A percentile compares a stretch with the other conserved stretches of the same genome.
These are phyloP conservation scores for Synanceia verrucosa DNA, from an alignment of 2,797 vertebrate genomes.

Conservation along the genomic window DNA sequence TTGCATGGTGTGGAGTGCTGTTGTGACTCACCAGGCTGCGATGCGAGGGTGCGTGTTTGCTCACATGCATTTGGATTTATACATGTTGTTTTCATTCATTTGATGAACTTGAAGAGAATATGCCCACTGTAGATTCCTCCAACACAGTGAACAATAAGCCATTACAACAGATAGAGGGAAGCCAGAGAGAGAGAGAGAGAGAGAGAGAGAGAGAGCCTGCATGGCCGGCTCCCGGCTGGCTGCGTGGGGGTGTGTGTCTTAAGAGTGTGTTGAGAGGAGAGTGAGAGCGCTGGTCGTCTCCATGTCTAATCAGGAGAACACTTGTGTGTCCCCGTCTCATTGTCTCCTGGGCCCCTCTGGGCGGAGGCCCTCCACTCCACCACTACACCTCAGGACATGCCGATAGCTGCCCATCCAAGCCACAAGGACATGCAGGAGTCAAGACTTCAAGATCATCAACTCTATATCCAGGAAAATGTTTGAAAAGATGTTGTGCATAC, in stretches of 20 bases:
- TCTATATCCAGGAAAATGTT: not conserved
- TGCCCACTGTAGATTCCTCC: slow-evolving; percentile 33
- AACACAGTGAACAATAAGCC: slow-evolving; percentile 25
- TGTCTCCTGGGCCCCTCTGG: slow-evolving; percentile 79
- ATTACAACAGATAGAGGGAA: slow-evolving; percentile 28
- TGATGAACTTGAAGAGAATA: slow-evolving; percentile 50
- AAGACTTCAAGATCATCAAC: not conserved
- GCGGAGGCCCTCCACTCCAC: slow-evolving; percentile 59
- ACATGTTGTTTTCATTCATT: slow-evolving; percentile 51
- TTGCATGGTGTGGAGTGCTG: slow-evolving; percentile 73
- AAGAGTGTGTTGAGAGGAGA: slow-evolving; percentile 82
- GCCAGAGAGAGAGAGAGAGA: not conserved
- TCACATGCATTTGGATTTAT: slow-evolving; percentile 37
- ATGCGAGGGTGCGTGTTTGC: slow-evolving; percentile 26
- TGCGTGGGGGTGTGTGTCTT: slow-evolving; percentile 71
- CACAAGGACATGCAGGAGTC: slow-evolving; percentile 11
- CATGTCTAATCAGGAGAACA: slow-evolving; percentile 82
- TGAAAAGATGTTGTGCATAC: not conserved
- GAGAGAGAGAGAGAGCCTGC: slow-evolving; percentile 34
- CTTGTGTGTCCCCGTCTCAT: slow-evolving; percentile 83
- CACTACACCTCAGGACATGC: slow-evolving; percentile 58
- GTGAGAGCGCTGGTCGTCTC: slow-evolving; percentile 70
- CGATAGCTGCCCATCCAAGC: slow-evolving; percentile 51
- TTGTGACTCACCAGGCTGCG: slow-evolving; percentile 72
- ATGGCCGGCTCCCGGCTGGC: slow-evolving; percentile 74